Conservation (phyloP, 2,113 vertebrate species). For the Nycticorax nycticorax region DNA sequence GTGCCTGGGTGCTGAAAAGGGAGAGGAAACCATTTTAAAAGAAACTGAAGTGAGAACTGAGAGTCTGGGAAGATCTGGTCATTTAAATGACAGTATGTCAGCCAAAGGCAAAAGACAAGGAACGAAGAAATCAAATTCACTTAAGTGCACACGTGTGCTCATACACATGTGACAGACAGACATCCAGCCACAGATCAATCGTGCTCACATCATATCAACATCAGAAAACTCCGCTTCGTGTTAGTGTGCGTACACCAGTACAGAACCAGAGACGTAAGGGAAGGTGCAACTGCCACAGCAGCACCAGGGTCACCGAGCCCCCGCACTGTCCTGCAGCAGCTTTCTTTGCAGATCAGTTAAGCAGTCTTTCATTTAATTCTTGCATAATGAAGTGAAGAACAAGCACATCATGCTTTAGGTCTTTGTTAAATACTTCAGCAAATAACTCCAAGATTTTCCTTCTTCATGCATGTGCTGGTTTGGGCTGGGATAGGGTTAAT, state of each 20-base stretch:
- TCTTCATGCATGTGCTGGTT: not conserved
- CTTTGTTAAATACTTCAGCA: not conserved
- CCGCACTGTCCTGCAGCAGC: not conserved
- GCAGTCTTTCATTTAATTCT: not conserved
- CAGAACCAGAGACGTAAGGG: not conserved
- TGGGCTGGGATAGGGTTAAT: too few relatives aligned
- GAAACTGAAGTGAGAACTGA: not conserved
- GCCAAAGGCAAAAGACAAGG: constrained; percentile 20
- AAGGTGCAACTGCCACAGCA: not conserved
- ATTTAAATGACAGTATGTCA: not conserved
- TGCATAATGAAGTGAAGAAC: not conserved
- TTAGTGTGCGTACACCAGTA: not conserved
- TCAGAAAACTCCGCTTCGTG: not conserved
- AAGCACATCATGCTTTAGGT: not conserved
- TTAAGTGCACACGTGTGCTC: not conserved
- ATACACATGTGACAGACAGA: not conserved
- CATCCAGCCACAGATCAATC: constrained; percentile 14
- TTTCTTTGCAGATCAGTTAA: not conserved
- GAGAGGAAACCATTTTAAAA: not conserved
- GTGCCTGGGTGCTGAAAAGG: not conserved
- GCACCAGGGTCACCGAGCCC: not conserved
- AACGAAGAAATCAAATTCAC: constrained; percentile 3
- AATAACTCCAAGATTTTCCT: not conserved
- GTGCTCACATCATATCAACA: not conserved
- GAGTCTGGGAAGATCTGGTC: not conserved